Evolutionary conservation across 2,888 invertebrate genomes (phyloP), one percentile per base, ranked within the genome.

Genomic region (Pterostichus madidus): DNA sequence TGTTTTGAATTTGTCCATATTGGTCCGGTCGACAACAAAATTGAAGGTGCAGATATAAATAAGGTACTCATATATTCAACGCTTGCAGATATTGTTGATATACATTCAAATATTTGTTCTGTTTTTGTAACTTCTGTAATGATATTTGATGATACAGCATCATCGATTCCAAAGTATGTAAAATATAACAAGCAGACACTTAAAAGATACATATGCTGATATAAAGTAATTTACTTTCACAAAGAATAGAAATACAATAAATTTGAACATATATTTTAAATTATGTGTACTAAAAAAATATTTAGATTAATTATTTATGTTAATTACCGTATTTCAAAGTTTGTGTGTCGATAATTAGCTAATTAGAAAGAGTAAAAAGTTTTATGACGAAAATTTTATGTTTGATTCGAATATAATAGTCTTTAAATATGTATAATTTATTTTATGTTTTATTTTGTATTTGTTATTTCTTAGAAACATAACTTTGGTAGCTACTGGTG

Each of bases 381-480:
- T 39, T 39, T 1, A 7, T 39, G 39, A 39, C 39, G 1, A 6
- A 39, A 39, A 39, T 7, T 3, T 8, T 0, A 39, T 39, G 82
- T 68, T 7, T 85, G 75, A 0, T 76, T 15, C 0, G 86, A 46
- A 39, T 83, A 86, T 44, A 77, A n/a, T n/a, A n/a, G n/a, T n/a
- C n/a, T n/a, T n/a, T n/a, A n/a, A n/a, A n/a, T n/a, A n/a, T n/a
- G n/a, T n/a, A n/a, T n/a, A n/a, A n/a, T n/a, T n/a, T n/a, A n/a
- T n/a, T n/a, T n/a, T n/a, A n/a, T n/a, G n/a, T n/a, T n/a, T n/a
- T n/a, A n/a, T n/a, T n/a, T n/a, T n/a, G n/a, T n/a, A n/a, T n/a
- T n/a, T n/a, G n/a, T n/a, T n/a, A n/a, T n/a, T n/a, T n/a, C n/a
- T n/a, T n/a, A n/a, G n/a, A n/a, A n/a, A n/a, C n/a, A n/a, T n/a